Evolutionary conservation across 1,140 invertebrate genomes (phyloP), one percentile per base, ranked within the genome.

Genomic region (Eupristina koningsbergeri): DNA sequence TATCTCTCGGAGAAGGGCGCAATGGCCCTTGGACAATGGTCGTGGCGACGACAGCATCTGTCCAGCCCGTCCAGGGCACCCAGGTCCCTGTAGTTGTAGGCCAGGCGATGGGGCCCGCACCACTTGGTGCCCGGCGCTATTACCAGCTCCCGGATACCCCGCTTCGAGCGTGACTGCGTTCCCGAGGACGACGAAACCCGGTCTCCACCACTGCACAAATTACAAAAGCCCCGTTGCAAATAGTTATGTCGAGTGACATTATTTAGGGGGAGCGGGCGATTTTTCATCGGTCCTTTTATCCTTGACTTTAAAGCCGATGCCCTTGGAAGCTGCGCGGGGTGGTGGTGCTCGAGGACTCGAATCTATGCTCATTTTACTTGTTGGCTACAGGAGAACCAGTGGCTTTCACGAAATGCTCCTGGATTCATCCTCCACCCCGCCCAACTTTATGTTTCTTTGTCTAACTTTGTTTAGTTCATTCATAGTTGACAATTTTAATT

Each of bases 31-130:
- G 94, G 92, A 88, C 95, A 95, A 86, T 94, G 93, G 92, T 98
- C 97, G 89, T 98, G 97, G 78, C 94, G 93, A 41, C 97, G 93
- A 92, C 97, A 98, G 92, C 97, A 98, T 85, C 93, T 93, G 89
- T 98, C 97, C 64, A 95, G 94, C 15, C 92, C 91, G 36, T 93
- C 93, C 87, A 95, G 94, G 26, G 93, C 93, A 2, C 97, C 97
- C 71, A 97, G 91, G 81, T 97, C 93, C 76, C 93, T 93, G 91
- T 95, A 96, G 67, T 93, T 93, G 58, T 93, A 92, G 17, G 94
- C 94, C 29, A 93, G 91, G 83, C 95, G 94, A 1, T 96, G 96
- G 41, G 94, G 94, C 29, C 97, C 97, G 91, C 97, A 98, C 97
- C 97, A 97, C 88, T 96, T 94, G 9, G 96, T 97, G 58, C 96